Base-by-base conservation (phyloP, 1,140 invertebrate genomes). In the Aethina tumida region DNA sequence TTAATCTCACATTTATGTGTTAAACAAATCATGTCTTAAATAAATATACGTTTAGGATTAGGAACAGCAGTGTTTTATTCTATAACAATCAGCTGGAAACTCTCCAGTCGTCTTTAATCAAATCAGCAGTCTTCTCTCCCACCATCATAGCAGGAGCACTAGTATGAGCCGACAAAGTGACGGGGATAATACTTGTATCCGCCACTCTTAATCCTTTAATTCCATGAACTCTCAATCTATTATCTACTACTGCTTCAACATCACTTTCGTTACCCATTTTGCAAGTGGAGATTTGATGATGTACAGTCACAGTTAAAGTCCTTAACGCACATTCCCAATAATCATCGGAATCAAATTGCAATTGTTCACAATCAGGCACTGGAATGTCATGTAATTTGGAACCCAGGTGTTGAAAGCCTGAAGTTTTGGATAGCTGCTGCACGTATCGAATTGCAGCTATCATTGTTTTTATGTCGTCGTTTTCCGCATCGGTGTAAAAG, bases 101-200 rank as follows among this genome's bases (percentile, higher is more conserved):
- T 29, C 21, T 22, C 75, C 75, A 77, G 30, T 66, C 59, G 33
- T 66, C 58, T 49, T 77, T 80, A 18, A 93, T 84, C 55, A 91
- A 68, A 58, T 90, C 81, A 0, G 85, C 76, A 0, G 71, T 83
- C 55, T 87, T 88, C 60, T 95, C 89, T 0, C 74, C 90, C 28
- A 94, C 81, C 88, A 94, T 92, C 26, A 75, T 72, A 3, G 80
- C 73, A 0, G 75, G 74, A 0, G 79, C 81, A 41, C 79, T 83
- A 0, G 79, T 75, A 52, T 89, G 84, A 1, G 76, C 81, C 3
- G 68, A 69, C 7, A 79, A 67, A 10, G 84, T 68, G 2, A 60
- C 62, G 0, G 85, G 84, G 64, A 89, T 82, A 0, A 89, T 65
- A 26, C 81, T 83, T 21, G 74, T 75, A 58, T 90, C 85, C 0